Conservation (phyloP, 23 tunicate genomes). For the Trididemnum clinides region DNA sequence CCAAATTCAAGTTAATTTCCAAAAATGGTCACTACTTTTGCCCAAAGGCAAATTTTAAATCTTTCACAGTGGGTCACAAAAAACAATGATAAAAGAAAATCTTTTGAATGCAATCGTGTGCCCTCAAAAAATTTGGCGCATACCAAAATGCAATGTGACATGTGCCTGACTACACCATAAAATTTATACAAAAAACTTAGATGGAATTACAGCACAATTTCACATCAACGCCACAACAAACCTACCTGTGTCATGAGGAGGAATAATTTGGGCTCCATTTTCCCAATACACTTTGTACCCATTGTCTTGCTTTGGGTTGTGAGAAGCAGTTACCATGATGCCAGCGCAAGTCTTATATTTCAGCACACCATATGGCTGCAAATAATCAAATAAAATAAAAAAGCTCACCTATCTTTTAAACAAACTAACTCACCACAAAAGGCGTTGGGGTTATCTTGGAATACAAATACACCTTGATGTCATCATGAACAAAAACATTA, state of each 20-base stretch:
- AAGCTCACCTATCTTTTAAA: not conserved
- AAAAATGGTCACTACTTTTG: not conserved
- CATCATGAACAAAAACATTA: slow-evolving; percentile 58
- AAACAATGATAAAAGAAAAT: no score
- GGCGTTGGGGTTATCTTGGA: slow-evolving; percentile 98
- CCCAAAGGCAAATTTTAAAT: not conserved
- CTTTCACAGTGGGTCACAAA: not conserved
- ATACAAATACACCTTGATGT: slow-evolving; percentile 78
- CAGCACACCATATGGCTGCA: slow-evolving; percentile 81
- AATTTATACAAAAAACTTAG: no score
- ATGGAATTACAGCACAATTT: no score
- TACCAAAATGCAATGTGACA: no score
- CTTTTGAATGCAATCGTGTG: no score
- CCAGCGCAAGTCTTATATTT: slow-evolving; percentile 82
- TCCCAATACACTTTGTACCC: slow-evolving; percentile 99
- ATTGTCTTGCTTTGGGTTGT: slow-evolving; percentile 99
- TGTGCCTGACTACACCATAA: no score
- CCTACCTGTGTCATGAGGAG: slow-evolving; percentile 95
- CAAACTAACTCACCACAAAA: slow-evolving; percentile 78
- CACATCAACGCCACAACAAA: no score
- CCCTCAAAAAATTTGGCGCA: no score
- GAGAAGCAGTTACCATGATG: slow-evolving; percentile 96
- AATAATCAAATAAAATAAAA: not conserved
- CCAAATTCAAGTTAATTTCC: no score
- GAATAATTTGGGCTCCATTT: slow-evolving; percentile 95